Percentiles rank a stretch among this genome's conserved stretches.
Conservation (phyloP, 2,797 vertebrate species). For the Pantherophis alleghaniensis region DNA sequence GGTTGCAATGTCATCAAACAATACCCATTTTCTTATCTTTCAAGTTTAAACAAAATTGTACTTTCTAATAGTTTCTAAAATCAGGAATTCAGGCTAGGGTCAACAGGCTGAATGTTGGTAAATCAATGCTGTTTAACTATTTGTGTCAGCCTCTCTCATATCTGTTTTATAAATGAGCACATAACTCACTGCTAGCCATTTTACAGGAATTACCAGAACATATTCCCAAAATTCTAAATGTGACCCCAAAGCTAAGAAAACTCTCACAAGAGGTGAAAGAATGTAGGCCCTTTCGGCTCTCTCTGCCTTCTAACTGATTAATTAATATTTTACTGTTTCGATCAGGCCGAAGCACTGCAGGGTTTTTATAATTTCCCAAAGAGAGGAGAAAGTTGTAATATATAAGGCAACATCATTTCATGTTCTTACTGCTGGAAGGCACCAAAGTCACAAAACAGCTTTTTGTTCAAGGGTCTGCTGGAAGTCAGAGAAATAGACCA, state of each 20-base stretch:
- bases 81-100: background rate
- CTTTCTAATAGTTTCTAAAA: background rate
- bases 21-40: background rate
- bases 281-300: background rate
- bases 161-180: background rate
- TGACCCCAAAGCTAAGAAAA: background rate
- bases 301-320: background rate
- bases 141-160: background rate
- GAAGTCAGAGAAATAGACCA: background rate
- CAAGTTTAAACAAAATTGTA: background rate
- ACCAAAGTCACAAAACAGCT: background rate
- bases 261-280: background rate
- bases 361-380: background rate
- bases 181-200: background rate
- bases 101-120: background rate
- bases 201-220: background rate
- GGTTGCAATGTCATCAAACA: background rate
- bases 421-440: background rate
- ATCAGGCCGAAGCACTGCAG: background rate
- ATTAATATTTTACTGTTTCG: background rate
- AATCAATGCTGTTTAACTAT: background rate
- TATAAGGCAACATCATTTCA: background rate
- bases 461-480: background rate
- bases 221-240: background rate
- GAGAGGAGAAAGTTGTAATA: background rate